These are phyloP conservation scores for Neomonachus schauinslandi DNA, from an alignment of 2,113 vertebrate species.

Conservation along the genomic window DNA sequence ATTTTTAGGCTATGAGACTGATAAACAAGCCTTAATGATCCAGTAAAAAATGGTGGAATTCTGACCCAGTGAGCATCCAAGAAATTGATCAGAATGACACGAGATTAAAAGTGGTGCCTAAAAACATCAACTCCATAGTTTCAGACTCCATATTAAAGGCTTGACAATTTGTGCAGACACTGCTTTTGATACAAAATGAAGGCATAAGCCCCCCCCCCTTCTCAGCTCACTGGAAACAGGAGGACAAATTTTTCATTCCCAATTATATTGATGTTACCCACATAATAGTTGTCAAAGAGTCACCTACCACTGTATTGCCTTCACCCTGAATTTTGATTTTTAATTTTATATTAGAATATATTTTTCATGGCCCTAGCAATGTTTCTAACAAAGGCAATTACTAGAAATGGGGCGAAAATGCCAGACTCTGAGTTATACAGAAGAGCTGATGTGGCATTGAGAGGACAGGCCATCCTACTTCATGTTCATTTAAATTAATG, in stretches of 20 bases:
- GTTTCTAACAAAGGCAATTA: not conserved
- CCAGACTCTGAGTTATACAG: not conserved
- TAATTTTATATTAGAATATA: not conserved
- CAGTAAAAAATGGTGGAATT: not conserved
- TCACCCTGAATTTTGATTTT: not conserved
- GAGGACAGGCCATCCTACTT: not conserved
- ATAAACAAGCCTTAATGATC: constrained; percentile 9
- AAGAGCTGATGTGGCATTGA: not conserved
- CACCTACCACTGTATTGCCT: not conserved
- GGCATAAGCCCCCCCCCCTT: not conserved
- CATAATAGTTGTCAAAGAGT: not conserved
- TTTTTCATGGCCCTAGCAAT: not conserved
- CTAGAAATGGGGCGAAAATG: not conserved
- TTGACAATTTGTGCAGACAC: not conserved
- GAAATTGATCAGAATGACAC: constrained; percentile 39
- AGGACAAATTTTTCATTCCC: not conserved
- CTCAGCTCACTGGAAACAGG: not conserved
- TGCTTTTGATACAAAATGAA: not conserved
- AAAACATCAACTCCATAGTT: not conserved
- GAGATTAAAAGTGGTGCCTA: not conserved
- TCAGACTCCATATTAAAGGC: not conserved
- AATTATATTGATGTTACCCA: not conserved
- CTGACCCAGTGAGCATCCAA: not conserved
- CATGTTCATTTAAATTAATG: not conserved
- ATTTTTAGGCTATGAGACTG: not conserved